Percentiles rank a stretch among this genome's conserved stretches.
Conservation (phyloP, 2,888 invertebrate genomes). For the Zeuzera pyrina region DNA sequence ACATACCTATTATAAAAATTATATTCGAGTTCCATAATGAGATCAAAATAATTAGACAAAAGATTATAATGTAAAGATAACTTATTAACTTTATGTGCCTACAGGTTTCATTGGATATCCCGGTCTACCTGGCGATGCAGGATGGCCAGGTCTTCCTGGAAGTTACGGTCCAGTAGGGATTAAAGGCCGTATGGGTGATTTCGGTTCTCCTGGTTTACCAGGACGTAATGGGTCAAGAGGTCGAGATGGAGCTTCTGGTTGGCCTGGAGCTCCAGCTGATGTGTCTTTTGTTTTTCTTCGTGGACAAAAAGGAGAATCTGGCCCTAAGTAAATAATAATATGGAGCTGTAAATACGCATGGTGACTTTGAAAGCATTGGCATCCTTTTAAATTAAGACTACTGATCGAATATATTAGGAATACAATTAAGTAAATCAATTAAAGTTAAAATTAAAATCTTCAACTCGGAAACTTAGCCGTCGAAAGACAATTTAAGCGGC, state of each 20-base stretch:
- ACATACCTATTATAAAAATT: too few relatives aligned
- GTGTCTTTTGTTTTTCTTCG: conserved; percentile 40
- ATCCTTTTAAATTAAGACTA: too few relatives aligned
- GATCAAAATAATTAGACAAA: too few relatives aligned
- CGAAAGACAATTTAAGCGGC: too few relatives aligned
- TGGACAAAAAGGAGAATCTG: conserved; percentile 65
- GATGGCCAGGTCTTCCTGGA: conserved; percentile 34
- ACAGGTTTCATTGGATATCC: conserved; percentile 57
- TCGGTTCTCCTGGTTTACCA: conserved; percentile 58
- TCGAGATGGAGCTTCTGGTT: conserved; percentile 65
- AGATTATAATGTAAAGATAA: not conserved
- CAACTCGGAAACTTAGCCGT: too few relatives aligned
- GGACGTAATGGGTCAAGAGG: conserved; percentile 66
- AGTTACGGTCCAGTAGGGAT: conserved; percentile 31
- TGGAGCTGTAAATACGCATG: too few relatives aligned
- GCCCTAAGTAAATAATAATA: conserved; percentile 35
- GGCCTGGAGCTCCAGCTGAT: conserved; percentile 57
- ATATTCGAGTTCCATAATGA: too few relatives aligned
- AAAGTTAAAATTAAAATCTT: too few relatives aligned
- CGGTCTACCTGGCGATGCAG: conserved; percentile 52
- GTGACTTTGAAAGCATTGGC: too few relatives aligned
- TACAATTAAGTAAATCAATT: too few relatives aligned
- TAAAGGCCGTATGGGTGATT: conserved; percentile 43
- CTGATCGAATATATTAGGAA: too few relatives aligned
- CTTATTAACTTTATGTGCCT: conserved; percentile 6